Percentiles rank a stretch among this genome's conserved stretches.
These are phyloP conservation scores for Diarsia brunnea DNA, from an alignment of 2,888 invertebrate genomes.

Conservation along the genomic window DNA sequence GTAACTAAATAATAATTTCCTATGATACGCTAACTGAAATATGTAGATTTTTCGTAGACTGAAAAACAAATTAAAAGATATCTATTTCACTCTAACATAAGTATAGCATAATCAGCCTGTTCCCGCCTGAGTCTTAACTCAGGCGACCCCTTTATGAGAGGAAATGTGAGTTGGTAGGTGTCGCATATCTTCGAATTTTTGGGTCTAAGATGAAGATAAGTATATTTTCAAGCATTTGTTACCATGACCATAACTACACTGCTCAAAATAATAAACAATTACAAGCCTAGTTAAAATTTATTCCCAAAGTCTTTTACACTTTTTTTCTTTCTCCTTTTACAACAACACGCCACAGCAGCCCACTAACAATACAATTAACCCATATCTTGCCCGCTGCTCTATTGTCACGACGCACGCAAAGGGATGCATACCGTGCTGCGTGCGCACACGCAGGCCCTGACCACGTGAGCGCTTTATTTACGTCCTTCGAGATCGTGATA, in stretches of 20 bases:
- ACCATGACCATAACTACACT: background rate
- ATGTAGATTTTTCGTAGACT: background rate
- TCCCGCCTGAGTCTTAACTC: no score
- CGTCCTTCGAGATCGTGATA: slow-evolving; percentile 21
- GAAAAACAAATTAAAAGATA: background rate
- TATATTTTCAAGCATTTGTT: background rate
- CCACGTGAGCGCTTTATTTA: slow-evolving; percentile 57
- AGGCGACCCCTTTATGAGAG: no score
- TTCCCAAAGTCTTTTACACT: background rate
- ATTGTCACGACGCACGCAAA: slow-evolving; percentile 58
- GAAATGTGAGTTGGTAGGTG: no score
- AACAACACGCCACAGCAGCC: slow-evolving; percentile 20
- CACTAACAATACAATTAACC: slow-evolving; percentile 56
- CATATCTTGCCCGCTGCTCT: slow-evolving; percentile 49
- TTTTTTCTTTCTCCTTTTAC: background rate
- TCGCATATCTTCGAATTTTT: no score
- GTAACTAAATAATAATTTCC: background rate
- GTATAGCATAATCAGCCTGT: no score
- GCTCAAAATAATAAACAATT: background rate
- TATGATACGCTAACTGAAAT: background rate
- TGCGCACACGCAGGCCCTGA: slow-evolving; percentile 57
- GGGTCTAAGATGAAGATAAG: background rate
- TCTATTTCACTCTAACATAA: background rate
- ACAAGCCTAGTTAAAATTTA: background rate
- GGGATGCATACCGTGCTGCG: slow-evolving; percentile 56